Evolutionary conservation across 2,113 vertebrate species (phyloP).

Genomic region (Semnornis frantzii): DNA sequence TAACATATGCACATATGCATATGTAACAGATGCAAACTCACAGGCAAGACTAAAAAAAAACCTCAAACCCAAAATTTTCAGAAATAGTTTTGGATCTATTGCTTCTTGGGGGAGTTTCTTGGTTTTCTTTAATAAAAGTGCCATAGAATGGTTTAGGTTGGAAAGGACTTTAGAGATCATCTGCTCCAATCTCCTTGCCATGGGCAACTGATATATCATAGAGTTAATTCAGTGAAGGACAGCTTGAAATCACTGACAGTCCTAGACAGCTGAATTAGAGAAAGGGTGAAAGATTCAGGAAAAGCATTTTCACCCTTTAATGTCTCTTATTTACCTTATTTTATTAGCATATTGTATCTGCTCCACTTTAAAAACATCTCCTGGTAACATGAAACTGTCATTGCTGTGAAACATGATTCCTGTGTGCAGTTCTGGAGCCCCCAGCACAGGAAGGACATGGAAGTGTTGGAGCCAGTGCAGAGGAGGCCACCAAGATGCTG

Average conservation of each 20-base stretch:
- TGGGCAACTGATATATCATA: background rate
- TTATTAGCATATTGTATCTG: background rate
- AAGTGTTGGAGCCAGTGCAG: no score
- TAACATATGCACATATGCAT: background rate
- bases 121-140: background rate
- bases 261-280: background rate
- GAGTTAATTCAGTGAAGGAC: background rate
- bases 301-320: background rate
- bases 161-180: no score
- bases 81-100: background rate
- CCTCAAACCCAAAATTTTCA: background rate
- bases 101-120: background rate
- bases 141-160: no score
- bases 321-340: background rate
- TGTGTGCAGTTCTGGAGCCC: no score
- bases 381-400: background rate
- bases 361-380: background rate
- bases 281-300: background rate
- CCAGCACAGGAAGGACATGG: no score
- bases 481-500: no score
- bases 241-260: background rate
- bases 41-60: background rate
- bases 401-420: no score
- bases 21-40: background rate
- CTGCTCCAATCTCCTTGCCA: no score